A percentile compares a stretch with the other conserved stretches of the same genome.
These are phyloP conservation scores for Gorsachius magnificus DNA, from an alignment of 2,797 vertebrate species.

Conservation along the genomic window DNA sequence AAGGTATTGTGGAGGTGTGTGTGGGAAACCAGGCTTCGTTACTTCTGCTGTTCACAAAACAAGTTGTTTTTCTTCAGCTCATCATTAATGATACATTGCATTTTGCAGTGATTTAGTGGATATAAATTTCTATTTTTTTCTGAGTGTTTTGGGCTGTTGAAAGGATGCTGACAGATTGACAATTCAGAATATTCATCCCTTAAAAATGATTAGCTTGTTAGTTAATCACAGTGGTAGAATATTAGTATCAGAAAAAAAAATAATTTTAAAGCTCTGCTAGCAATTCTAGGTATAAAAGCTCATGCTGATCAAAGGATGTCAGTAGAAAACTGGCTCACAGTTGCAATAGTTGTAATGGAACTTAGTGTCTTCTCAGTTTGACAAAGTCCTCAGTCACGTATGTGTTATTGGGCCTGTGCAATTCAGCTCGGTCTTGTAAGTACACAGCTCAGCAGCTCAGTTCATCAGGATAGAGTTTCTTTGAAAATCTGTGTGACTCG, in stretches of 20 bases:
- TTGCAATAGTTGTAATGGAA: background rate
- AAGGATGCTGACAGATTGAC: background rate
- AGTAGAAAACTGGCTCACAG: background rate
- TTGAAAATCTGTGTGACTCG: background rate
- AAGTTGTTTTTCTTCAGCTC: conserved; percentile 47
- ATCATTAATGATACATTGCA: conserved; percentile 1
- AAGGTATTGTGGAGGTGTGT: conserved; percentile 69
- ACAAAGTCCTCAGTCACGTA: background rate
- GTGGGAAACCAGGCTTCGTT: conserved; percentile 51
- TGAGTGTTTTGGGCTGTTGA: background rate
- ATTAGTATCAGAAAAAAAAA: background rate
- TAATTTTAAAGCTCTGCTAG: background rate
- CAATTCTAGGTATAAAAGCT: background rate
- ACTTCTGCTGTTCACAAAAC: conserved; percentile 55
- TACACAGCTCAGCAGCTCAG: background rate
- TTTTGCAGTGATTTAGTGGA: background rate
- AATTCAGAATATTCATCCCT: background rate
- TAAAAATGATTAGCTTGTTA: background rate
- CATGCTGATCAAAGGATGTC: background rate
- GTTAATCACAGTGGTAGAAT: background rate
- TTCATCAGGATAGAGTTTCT: background rate
- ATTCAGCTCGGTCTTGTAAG: background rate
- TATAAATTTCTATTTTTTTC: background rate
- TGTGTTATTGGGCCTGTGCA: background rate
- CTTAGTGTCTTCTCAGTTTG: background rate